phyloP scores from a whole-genome alignment of 2,797 vertebrate species.

The Pseudochaenichthys georgianus region DNA sequence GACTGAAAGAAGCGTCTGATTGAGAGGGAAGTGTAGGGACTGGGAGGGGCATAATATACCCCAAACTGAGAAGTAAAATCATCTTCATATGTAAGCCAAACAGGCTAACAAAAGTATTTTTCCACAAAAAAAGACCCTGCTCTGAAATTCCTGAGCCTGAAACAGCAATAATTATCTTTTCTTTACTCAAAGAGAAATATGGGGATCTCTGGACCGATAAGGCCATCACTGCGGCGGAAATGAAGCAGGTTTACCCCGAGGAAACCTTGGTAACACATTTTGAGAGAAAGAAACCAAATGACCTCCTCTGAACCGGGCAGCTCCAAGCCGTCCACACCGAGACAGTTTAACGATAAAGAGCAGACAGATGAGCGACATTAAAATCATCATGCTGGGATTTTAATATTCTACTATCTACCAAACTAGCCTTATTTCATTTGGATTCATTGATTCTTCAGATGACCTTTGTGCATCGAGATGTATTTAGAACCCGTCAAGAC shows the following conservation, averaged over 20 bases:
- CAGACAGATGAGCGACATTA: slow-evolving; percentile 21
- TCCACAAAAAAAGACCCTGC: no score
- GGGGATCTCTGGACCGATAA: background rate
- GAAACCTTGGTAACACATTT: slow-evolving; percentile 38
- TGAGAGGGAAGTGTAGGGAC: background rate
- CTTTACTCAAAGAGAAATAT: slow-evolving; percentile 37
- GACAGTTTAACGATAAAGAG: slow-evolving; percentile 38
- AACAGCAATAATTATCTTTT: background rate
- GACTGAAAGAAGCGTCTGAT: background rate
- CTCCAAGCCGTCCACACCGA: slow-evolving; percentile 27
- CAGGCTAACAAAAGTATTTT: no score
- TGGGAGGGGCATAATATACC: background rate
- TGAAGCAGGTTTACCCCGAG: slow-evolving; percentile 51
- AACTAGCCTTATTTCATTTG: background rate
- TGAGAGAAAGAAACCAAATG: slow-evolving; percentile 38
- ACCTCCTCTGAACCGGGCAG: slow-evolving; percentile 33
- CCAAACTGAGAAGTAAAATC: background rate
- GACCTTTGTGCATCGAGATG: background rate
- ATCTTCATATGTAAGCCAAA: background rate
- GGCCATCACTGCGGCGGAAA: slow-evolving; percentile 34
- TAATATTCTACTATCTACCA: background rate
- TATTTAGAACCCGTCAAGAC: background rate
- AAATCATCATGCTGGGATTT: background rate
- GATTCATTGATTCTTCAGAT: background rate
- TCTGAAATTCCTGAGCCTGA: no score